These are phyloP conservation scores for Lepilemur septentrionalis DNA, from an alignment of 2,797 vertebrate genomes.

Conservation along the genomic window DNA sequence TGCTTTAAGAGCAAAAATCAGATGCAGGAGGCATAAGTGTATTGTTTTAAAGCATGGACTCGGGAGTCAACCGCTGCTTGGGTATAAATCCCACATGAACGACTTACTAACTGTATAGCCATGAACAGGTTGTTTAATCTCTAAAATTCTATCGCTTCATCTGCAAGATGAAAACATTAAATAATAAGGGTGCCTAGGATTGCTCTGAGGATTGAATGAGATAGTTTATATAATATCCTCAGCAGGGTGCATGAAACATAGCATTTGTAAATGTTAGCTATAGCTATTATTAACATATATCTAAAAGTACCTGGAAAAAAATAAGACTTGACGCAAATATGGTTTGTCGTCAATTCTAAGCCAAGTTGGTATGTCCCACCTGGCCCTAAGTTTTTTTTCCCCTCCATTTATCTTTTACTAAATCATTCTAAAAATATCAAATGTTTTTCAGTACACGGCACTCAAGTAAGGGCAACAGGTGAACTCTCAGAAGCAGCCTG, in stretches of 20 bases:
- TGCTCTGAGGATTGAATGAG: background rate
- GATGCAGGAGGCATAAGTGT: background rate
- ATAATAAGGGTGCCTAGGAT: background rate
- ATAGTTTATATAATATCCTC: background rate
- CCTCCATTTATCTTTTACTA: background rate
- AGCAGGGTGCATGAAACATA: background rate
- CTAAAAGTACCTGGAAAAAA: background rate
- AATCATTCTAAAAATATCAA: background rate
- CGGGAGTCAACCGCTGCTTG: background rate
- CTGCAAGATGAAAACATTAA: background rate
- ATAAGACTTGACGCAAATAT: background rate
- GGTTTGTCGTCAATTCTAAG: background rate
- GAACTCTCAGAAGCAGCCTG: background rate
- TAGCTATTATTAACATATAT: background rate
- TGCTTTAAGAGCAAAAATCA: constrained; percentile 1
- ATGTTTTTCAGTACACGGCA: background rate
- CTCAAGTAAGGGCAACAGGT: background rate
- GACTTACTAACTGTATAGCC: background rate
- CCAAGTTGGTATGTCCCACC: background rate
- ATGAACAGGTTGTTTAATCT: background rate
- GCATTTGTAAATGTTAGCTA: background rate
- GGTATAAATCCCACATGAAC: background rate
- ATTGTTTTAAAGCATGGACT: background rate
- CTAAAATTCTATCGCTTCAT: background rate
- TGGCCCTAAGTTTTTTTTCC: background rate